phyloP scores from a whole-genome alignment of 2,113 vertebrate genomes.

The Vombatus ursinus region DNA sequence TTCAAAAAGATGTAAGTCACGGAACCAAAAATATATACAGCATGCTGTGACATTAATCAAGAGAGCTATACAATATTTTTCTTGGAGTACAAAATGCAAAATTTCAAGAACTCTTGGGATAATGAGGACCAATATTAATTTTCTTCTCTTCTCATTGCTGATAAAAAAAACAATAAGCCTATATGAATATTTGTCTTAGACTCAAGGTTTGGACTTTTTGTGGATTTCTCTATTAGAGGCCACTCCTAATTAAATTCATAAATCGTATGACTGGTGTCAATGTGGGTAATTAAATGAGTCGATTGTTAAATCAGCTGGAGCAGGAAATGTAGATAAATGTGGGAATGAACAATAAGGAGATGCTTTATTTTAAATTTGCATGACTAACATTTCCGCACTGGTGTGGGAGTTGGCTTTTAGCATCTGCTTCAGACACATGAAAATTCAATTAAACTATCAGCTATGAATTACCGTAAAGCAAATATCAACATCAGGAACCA shows the following conservation, averaged over 20 bases:
- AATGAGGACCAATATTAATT: constrained; percentile 50
- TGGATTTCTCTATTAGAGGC: constrained; percentile 64
- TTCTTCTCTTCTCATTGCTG: constrained; percentile 48
- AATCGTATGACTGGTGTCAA: constrained; percentile 75
- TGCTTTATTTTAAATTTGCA: constrained; percentile 74
- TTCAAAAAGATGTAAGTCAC: constrained; percentile 49
- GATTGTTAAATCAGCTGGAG: constrained; percentile 74
- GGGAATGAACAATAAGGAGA: constrained; percentile 68
- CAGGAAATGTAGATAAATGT: constrained; percentile 76
- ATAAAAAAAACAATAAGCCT: constrained; percentile 61
- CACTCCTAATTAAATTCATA: constrained; percentile 77
- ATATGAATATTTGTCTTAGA: constrained; percentile 59
- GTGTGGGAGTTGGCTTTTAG: constrained; percentile 72
- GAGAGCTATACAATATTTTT: constrained; percentile 58
- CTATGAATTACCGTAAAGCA: constrained; percentile 74
- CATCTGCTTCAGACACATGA: constrained; percentile 82
- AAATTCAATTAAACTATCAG: constrained; percentile 84
- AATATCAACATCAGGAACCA: constrained; percentile 77
- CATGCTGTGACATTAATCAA: constrained; percentile 70
- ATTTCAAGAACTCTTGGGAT: constrained; percentile 12
- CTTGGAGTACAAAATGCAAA: constrained; percentile 16
- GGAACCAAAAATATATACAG: constrained; percentile 67
- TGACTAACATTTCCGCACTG: constrained; percentile 74
- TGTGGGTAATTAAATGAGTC: constrained; percentile 80
- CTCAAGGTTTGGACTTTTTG: constrained; percentile 64